A percentile compares a stretch with the other conserved stretches of the same genome.
These are phyloP conservation scores for Galerucella calmariensis DNA, from an alignment of 2,888 invertebrate species.

Conservation along the genomic window DNA sequence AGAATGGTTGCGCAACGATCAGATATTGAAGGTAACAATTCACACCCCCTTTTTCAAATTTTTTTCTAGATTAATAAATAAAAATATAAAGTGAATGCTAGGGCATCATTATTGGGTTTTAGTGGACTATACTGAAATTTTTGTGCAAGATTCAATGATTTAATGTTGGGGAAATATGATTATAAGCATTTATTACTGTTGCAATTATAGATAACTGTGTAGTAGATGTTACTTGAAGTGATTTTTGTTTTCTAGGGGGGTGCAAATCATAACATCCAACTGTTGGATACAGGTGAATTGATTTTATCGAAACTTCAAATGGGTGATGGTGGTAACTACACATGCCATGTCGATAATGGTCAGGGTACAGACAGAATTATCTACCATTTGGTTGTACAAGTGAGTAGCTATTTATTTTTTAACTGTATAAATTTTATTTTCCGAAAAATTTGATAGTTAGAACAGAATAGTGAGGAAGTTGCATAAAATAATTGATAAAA, in stretches of 20 bases:
- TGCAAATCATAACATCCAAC: slow-evolving; percentile 71
- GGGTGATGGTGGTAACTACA: slow-evolving; percentile 77
- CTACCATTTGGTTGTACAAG: slow-evolving; percentile 75
- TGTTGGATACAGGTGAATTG: slow-evolving; percentile 74
- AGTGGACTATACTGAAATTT: too few relatives aligned
- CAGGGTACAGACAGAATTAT: slow-evolving; percentile 75
- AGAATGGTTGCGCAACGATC: slow-evolving; percentile 74
- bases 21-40: slow-evolving; percentile 64
- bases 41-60: neutral
- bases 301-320: slow-evolving; percentile 73
- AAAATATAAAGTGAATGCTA: too few relatives aligned
- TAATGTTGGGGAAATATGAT: too few relatives aligned
- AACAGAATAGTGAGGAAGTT: too few relatives aligned
- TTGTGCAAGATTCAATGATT: too few relatives aligned
- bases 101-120: too few relatives aligned
- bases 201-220: too few relatives aligned
- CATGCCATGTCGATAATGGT: slow-evolving; percentile 76
- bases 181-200: too few relatives aligned
- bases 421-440: neutral
- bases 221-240: too few relatives aligned
- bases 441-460: too few relatives aligned
- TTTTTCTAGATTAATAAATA: too few relatives aligned
- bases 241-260: slow-evolving; percentile 60
- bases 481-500: too few relatives aligned
- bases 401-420: slow-evolving; percentile 52